These are phyloP conservation scores for Megaceryle maxima DNA, from an alignment of 2,113 vertebrate species.

Conservation along the genomic window DNA sequence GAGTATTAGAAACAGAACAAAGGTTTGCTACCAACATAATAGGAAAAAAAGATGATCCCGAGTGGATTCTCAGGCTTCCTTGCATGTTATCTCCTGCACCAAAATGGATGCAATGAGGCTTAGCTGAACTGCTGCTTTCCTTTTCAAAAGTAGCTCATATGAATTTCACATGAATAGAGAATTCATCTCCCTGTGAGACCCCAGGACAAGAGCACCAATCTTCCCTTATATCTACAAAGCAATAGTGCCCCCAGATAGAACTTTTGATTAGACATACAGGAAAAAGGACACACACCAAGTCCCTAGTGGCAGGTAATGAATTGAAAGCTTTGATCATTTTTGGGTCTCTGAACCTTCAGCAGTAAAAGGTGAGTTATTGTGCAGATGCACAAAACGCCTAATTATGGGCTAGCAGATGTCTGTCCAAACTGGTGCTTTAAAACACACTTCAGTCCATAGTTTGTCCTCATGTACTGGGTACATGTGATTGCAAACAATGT, in stretches of 20 bases:
- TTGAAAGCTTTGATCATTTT: slow-evolving; percentile 12
- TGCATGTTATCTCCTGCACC: background rate
- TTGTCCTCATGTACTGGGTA: background rate
- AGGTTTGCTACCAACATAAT: background rate
- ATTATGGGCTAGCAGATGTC: background rate
- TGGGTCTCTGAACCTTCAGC: background rate
- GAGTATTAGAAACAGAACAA: slow-evolving; percentile 11
- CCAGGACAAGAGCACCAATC: background rate
- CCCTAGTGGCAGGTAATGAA: background rate
- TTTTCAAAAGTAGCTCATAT: background rate
- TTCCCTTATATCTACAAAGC: background rate
- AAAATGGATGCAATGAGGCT: background rate
- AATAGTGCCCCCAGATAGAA: background rate
- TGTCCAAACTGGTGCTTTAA: background rate
- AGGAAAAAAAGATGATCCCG: background rate
- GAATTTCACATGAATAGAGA: background rate
- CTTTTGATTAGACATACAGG: background rate
- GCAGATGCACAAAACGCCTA: background rate
- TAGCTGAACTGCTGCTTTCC: background rate
- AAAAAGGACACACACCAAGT: background rate
- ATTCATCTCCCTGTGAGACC: background rate
- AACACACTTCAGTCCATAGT: background rate
- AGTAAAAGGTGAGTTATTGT: background rate
- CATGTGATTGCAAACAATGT: background rate
- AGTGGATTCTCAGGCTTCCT: background rate